phyloP scores from a whole-genome alignment of 2,888 invertebrate genomes.

The Thymelicus acteon region DNA sequence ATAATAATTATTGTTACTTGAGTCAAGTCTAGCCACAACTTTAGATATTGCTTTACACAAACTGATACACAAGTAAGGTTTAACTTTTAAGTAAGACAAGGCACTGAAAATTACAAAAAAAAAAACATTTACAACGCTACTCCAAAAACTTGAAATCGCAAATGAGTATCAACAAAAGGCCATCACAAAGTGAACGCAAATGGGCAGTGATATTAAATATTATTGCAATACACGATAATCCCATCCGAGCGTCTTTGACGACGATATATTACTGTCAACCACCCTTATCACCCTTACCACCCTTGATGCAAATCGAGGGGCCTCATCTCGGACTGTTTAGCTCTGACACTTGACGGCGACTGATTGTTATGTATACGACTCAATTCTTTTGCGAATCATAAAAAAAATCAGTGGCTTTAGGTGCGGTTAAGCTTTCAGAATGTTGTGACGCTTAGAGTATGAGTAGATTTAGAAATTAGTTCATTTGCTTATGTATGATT shows the following conservation, averaged over 20 bases:
- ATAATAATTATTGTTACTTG: no score
- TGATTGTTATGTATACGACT: constrained; percentile 30
- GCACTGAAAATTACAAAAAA: no score
- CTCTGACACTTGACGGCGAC: constrained; percentile 29
- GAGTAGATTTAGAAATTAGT: no score
- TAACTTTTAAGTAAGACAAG: no score
- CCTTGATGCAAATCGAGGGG: constrained; percentile 49
- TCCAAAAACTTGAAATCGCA: neutral
- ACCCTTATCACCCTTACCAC: constrained; percentile 27
- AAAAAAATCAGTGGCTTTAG: neutral
- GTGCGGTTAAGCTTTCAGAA: neutral
- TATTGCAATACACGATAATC: constrained; percentile 47
- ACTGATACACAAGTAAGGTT: no score
- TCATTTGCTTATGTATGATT: no score
- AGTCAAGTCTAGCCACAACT: no score
- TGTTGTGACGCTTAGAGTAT: no score
- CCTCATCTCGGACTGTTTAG: constrained; percentile 39
- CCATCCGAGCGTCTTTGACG: constrained; percentile 48
- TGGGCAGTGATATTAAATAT: constrained; percentile 44
- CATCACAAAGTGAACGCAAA: constrained; percentile 38
- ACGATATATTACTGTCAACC: constrained; percentile 51
- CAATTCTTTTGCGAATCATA: constrained; percentile 15
- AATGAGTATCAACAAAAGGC: constrained; percentile 1
- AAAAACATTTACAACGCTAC: no score
- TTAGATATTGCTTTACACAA: no score